These are phyloP conservation scores for Megaceryle alcyon DNA, from an alignment of 2,797 vertebrate genomes.

Conservation along the genomic window DNA sequence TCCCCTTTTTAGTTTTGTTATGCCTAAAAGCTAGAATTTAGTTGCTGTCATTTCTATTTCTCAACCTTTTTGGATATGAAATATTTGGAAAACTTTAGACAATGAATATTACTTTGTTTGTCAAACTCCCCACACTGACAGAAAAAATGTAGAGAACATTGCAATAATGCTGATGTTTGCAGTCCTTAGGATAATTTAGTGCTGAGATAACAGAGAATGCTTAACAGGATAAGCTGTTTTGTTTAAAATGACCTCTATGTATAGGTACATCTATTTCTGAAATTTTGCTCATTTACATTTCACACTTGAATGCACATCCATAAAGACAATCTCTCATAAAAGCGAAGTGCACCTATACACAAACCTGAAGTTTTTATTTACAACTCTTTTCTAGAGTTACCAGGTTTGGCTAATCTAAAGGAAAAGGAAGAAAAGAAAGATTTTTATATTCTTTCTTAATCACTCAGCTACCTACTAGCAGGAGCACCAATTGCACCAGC, in stretches of 20 bases:
- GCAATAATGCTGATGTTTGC: slow-evolving; percentile 13
- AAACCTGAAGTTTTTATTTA: neutral
- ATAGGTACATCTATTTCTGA: neutral
- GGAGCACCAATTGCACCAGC: neutral
- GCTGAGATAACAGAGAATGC: slow-evolving; percentile 41
- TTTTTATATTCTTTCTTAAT: neutral
- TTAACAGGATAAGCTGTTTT: slow-evolving; percentile 11
- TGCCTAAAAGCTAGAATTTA: neutral
- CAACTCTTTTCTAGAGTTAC: neutral
- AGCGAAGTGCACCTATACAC: accelerated
- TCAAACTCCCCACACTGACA: neutral
- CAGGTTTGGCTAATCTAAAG: neutral
- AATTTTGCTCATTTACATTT: neutral
- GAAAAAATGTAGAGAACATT: neutral
- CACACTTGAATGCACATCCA: neutral
- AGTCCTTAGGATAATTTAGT: slow-evolving; percentile 25
- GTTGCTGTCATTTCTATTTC: neutral
- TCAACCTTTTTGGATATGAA: neutral
- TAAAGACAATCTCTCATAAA: neutral
- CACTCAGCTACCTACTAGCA: neutral
- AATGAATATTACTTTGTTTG: neutral
- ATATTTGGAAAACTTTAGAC: neutral
- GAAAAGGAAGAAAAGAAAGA: too few relatives aligned
- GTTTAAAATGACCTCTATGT: neutral
- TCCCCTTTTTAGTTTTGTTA: neutral